Conservation (phyloP, 2,888 invertebrate species). For the Nemotelus pantherinus region DNA sequence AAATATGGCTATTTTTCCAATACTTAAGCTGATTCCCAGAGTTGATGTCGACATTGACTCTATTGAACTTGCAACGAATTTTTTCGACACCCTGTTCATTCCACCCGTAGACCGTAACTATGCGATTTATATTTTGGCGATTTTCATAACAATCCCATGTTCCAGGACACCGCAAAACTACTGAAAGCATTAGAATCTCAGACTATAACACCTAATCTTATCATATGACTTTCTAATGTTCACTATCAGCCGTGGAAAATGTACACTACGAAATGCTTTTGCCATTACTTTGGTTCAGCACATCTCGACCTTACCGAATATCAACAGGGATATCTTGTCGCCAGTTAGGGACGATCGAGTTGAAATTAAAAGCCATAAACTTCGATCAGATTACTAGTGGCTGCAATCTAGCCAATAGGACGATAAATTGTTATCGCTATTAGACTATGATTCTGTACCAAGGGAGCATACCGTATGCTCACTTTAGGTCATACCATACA, state of each 20-base stretch:
- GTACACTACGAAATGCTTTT: not conserved
- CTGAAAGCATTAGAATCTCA: slow-evolving; percentile 24
- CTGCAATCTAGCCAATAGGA: slow-evolving; percentile 2
- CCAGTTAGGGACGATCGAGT: slow-evolving; percentile 5
- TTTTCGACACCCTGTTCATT: too few relatives aligned
- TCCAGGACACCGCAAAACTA: slow-evolving; percentile 41
- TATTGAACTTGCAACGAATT: too few relatives aligned
- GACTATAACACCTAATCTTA: slow-evolving; percentile 47
- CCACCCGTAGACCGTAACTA: too few relatives aligned
- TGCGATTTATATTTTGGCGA: slow-evolving; percentile 33
- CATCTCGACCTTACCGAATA: not conserved
- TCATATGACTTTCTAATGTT: slow-evolving; percentile 32
- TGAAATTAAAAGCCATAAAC: slow-evolving; percentile 41
- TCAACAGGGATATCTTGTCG: slow-evolving; percentile 15
- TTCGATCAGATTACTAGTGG: slow-evolving; percentile 19
- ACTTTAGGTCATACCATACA: not conserved
- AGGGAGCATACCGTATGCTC: slow-evolving; percentile 6
- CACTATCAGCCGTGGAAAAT: not conserved
- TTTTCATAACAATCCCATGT: slow-evolving; percentile 50
- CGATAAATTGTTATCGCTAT: slow-evolving; percentile 22
- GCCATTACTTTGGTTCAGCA: too few relatives aligned
- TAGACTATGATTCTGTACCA: not conserved
- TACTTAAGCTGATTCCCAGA: too few relatives aligned
- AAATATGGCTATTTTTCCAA: too few relatives aligned
- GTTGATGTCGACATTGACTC: too few relatives aligned